Evolutionary conservation across 2,113 vertebrate species (phyloP).

Genomic region (Galbula dea): DNA sequence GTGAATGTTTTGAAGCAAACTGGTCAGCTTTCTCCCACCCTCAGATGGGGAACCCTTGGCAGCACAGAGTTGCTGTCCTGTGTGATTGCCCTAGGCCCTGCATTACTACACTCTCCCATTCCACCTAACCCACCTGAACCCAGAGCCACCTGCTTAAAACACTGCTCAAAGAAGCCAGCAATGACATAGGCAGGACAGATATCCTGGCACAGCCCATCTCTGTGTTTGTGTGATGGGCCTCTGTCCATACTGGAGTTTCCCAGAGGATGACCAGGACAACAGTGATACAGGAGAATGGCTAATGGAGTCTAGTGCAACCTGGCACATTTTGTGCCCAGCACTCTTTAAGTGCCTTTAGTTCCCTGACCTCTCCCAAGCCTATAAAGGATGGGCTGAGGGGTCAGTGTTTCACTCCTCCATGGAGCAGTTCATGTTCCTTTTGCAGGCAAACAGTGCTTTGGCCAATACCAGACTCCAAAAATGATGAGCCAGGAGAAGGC

Average conservation of each 20-base stretch:
- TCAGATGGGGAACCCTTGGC: neutral
- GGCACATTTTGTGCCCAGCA: neutral
- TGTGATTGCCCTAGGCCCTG: neutral
- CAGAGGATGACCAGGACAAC: neutral
- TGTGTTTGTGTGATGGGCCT: neutral
- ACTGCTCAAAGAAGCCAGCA: neutral
- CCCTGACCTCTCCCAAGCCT: neutral
- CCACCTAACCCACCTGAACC: neutral
- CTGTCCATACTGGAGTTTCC: neutral
- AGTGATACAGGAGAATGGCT: accelerated
- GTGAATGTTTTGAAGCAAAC: neutral
- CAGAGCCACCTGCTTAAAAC: accelerated
- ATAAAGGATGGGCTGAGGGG: neutral
- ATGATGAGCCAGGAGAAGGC: accelerated
- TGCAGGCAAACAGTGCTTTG: neutral
- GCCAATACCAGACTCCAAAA: neutral
- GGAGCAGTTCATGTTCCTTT: neutral
- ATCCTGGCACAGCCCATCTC: accelerated
- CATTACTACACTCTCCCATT: accelerated
- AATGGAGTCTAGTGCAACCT: neutral
- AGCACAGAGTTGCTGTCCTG: neutral
- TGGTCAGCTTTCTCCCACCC: no score
- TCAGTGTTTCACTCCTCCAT: accelerated
- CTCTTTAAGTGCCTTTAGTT: neutral
- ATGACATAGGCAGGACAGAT: no score